Conservation (phyloP, 2,888 invertebrate genomes). For the Capitulum mitella region DNA sequence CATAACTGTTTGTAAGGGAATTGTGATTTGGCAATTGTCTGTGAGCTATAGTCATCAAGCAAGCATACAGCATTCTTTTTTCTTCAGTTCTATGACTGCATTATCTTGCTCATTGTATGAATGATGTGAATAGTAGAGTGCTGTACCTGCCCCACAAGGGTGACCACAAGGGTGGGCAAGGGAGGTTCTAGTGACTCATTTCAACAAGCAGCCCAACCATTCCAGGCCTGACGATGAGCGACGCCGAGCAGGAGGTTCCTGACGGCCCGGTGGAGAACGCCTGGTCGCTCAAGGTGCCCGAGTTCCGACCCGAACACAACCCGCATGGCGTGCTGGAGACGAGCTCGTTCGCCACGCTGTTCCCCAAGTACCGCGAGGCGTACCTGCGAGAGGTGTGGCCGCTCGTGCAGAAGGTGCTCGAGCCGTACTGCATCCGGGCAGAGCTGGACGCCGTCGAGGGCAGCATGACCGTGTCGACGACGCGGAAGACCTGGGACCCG, state of each 20-base stretch:
- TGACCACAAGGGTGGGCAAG: too few relatives aligned
- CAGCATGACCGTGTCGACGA: conserved; percentile 89
- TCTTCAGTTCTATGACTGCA: too few relatives aligned
- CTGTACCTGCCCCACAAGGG: too few relatives aligned
- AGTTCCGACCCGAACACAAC: conserved; percentile 81
- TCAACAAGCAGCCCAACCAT: too few relatives aligned
- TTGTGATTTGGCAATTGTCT: too few relatives aligned
- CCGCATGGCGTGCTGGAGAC: conserved; percentile 81
- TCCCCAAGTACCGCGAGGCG: conserved; percentile 94
- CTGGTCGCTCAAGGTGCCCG: conserved; percentile 76
- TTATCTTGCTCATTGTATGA: too few relatives aligned
- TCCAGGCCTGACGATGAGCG: conserved; percentile 27
- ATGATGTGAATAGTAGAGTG: too few relatives aligned
- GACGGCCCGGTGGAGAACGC: conserved; percentile 68
- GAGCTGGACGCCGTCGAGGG: conserved; percentile 89
- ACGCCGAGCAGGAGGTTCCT: conserved; percentile 32
- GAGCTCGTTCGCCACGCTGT: conserved; percentile 91
- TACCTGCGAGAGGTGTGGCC: conserved; percentile 95
- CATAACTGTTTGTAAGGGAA: too few relatives aligned
- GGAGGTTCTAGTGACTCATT: too few relatives aligned
- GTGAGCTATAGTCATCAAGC: too few relatives aligned
- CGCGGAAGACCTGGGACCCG: conserved; percentile 97
- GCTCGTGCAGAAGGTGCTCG: conserved; percentile 74
- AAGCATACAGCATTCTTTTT: too few relatives aligned
- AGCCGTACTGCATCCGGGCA: conserved; percentile 54